These are phyloP conservation scores for Lasius platythorax DNA, from an alignment of 2,888 invertebrate genomes.

Conservation along the genomic window DNA sequence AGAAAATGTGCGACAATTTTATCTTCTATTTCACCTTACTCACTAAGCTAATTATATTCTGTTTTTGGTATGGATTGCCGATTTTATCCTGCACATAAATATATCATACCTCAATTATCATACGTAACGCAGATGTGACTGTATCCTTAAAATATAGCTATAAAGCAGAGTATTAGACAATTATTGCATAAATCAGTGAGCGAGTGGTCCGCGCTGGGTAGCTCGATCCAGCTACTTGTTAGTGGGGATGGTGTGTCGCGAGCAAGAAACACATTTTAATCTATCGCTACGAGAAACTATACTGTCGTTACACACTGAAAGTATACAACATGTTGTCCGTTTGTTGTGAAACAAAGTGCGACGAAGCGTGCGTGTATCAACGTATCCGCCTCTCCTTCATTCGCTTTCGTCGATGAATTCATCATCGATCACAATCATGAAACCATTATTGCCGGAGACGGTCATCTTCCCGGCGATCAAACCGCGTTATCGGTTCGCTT, in stretches of 20 bases:
- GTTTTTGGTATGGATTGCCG: slow-evolving; percentile 71
- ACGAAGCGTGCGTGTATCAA: slow-evolving; percentile 18
- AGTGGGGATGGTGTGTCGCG: slow-evolving; percentile 1
- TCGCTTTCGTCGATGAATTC: background rate
- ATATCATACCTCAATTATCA: slow-evolving; percentile 56
- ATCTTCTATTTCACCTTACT: background rate
- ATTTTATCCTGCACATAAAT: slow-evolving; percentile 65
- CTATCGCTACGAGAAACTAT: slow-evolving; percentile 40
- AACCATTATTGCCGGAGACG: background rate
- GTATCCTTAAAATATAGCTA: slow-evolving; percentile 64
- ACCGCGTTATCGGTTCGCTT: background rate
- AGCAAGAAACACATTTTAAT: slow-evolving; percentile 39
- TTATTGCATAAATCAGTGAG: slow-evolving; percentile 79
- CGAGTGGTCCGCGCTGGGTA: slow-evolving; percentile 50
- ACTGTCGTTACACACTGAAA: slow-evolving; percentile 16
- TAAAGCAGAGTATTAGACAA: slow-evolving; percentile 69
- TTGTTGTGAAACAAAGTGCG: slow-evolving; percentile 27
- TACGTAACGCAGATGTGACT: slow-evolving; percentile 43
- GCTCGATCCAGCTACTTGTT: slow-evolving; percentile 4
- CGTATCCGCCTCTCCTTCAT: background rate
- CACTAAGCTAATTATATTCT: slow-evolving; percentile 49
- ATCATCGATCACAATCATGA: slow-evolving; percentile 30
- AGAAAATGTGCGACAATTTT: background rate
- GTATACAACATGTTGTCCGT: slow-evolving; percentile 17
- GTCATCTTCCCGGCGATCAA: background rate